Evolutionary conservation across 2,113 vertebrate species (phyloP).

Genomic region (Callocephalon fimbriatum): DNA sequence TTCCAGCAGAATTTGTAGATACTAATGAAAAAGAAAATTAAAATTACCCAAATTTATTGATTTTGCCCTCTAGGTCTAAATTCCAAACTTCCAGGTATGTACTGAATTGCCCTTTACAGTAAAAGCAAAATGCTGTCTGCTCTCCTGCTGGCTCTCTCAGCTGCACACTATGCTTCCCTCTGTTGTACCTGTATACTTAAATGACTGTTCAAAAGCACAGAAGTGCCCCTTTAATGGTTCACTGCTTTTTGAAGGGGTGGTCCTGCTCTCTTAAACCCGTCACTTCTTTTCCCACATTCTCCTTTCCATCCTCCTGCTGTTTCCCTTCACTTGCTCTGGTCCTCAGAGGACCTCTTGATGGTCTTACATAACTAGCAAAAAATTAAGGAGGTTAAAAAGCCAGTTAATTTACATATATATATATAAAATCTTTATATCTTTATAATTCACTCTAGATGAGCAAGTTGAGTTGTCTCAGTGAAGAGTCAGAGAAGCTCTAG

Average conservation of each 20-base stretch:
- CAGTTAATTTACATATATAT: neutral
- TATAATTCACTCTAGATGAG: neutral
- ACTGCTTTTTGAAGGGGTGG: neutral
- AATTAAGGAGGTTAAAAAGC: neutral
- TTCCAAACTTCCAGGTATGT: neutral
- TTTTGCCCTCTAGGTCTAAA: neutral
- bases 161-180: neutral
- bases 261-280: neutral
- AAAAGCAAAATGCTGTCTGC: neutral
- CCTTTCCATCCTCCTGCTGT: neutral
- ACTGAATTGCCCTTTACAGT: neutral
- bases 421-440: neutral
- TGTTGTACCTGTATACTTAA: neutral
- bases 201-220: neutral
- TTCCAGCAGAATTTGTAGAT: neutral
- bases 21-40: neutral
- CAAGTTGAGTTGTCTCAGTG: rapidly evolving
- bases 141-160: neutral
- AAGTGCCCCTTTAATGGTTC: neutral
- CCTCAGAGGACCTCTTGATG: neutral
- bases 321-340: neutral
- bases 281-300: neutral
- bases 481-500: neutral
- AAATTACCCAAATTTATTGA: neutral
- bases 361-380: neutral